Base-by-base conservation (phyloP, 2,113 vertebrate genomes). In the Vulpes vulpes region DNA sequence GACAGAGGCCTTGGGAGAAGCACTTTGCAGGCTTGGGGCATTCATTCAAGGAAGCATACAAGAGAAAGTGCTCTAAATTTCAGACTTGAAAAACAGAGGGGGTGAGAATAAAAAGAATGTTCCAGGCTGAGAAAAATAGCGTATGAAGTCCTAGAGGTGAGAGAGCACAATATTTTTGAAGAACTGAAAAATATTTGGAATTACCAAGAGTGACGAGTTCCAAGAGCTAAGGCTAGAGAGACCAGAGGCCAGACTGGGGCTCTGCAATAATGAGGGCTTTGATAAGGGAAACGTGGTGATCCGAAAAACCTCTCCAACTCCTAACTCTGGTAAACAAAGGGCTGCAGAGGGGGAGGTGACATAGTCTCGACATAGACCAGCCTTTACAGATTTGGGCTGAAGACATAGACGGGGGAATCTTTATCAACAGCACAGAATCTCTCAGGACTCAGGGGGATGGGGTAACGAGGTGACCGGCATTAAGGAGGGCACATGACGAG, bases 181-280 rank as follows among this genome's bases (percentile, higher is more conserved):
- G 32, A 91, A 71, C 11, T 76, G 22, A 88, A 93, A 79, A 32
- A 92, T 35, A 88, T 32, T 35, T 19, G 60, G 60, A 19, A 69
- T 23, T 35, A 94, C 10, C 27, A 51, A 67, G 92, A 60, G 76
- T 60, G 53, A 38, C 4, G 9, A 38, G 27, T 20, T 16, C 23
- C 30, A 49, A 49, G 35, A 51, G 12, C 19, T 38, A 49, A 32
- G 53, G 53, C 10, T 64, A 25, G 65, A 62, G 82, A 51, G 23
- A 32, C 16, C 14, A 35, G 5, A 38, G 11, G 9, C 49, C 3
- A 11, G 43, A 12, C 0, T 3, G 5, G 10, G 43, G 9, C 12
- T 92, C 30, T 38, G 32, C 16, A 57, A 71, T 55, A 16, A 35
- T 22, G 35, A 67, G n/a, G 35, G 38, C 49, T 80, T 73, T 32